Base-by-base conservation (phyloP, 2,888 invertebrate genomes). In the Ypsolopha scabrella region DNA sequence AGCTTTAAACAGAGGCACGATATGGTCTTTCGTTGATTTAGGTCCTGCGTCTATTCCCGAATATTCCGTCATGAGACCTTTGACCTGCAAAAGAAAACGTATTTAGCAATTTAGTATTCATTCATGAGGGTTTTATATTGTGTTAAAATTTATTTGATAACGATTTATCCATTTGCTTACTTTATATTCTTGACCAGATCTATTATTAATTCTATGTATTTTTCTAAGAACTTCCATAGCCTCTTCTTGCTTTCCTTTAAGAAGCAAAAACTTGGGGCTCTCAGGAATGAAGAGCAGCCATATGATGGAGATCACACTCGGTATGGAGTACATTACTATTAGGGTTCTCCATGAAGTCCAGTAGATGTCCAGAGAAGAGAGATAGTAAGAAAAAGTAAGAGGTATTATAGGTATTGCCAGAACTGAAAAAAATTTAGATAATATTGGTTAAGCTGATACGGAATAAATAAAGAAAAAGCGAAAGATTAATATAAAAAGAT, bases 341-440 rank as follows among this genome's bases (percentile, higher is more conserved):
- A 93, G 88, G 2, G 93, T 65, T n/a, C 94, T 82, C 94, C 94
- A 94, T 0, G 93, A 91, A 62, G 89, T 88, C 66, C 90, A 89
- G 24, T 74, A 72, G 58, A 92, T 72, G n/a, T 75, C 87, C 48
- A 89, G 62, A 0, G 76, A 54, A 0, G 71, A 61, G 0, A 80
- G 52, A 34, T 80, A 60, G 49, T 77, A 54, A 7, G 87, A 77
- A 58, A 87, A 73, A 1, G 65, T 58, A 0, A 87, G 57, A 0
- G 93, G 93, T 41, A 93, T 88, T 1, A 93, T 80, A 0, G 88
- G 75, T 76, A 91, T 90, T 0, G 92, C 91, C 55, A 91, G 61
- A 10, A 88, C 92, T 89, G 66, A 39, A 70, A 69, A 53, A 37
- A 9, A n/a, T n/a, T n/a, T n/a, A n/a, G n/a, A n/a, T n/a, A n/a